Evolutionary conservation across 2,113 vertebrate genomes (phyloP).

Genomic region (Ginglymostoma cirratum): DNA sequence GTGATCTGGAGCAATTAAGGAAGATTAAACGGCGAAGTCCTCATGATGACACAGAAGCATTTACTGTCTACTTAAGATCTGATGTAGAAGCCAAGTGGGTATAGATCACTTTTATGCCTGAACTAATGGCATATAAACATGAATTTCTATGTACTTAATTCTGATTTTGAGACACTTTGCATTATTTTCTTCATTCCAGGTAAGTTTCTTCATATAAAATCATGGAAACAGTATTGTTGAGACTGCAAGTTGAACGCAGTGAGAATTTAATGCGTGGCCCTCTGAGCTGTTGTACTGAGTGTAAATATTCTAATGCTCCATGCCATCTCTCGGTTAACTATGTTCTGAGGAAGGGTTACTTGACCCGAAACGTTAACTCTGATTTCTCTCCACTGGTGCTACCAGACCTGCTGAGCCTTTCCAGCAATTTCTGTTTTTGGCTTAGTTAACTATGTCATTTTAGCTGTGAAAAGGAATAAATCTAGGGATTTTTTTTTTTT

Average conservation of each 20-base stretch:
- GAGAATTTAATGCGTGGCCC: not conserved
- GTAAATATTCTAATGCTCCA: not conserved
- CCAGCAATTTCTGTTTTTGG: too few relatives aligned
- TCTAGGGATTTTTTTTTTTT: not conserved
- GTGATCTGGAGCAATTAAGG: conserved; percentile 85
- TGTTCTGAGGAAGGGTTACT: too few relatives aligned
- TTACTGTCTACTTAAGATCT: conserved; percentile 89
- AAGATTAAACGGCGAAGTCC: conserved; percentile 89
- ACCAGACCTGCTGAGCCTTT: too few relatives aligned
- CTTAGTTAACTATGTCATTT: not conserved
- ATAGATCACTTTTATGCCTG: not conserved
- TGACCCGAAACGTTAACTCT: too few relatives aligned
- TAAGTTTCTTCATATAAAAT: not conserved
- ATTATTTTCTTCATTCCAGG: not conserved
- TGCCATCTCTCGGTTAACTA: too few relatives aligned
- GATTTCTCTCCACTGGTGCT: too few relatives aligned
- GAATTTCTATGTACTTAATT: not conserved
- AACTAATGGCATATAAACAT: not conserved
- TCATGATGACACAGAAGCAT: conserved; percentile 90
- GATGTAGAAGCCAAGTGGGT: conserved; percentile 92
- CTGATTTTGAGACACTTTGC: not conserved
- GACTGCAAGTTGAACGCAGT: not conserved
- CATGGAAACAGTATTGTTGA: not conserved
- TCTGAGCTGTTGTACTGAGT: not conserved
- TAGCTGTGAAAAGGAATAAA: not conserved